Evolutionary conservation across 2,113 vertebrate genomes (phyloP), one percentile per base, ranked within the genome.

Genomic region (Bolborhynchus lineola): DNA sequence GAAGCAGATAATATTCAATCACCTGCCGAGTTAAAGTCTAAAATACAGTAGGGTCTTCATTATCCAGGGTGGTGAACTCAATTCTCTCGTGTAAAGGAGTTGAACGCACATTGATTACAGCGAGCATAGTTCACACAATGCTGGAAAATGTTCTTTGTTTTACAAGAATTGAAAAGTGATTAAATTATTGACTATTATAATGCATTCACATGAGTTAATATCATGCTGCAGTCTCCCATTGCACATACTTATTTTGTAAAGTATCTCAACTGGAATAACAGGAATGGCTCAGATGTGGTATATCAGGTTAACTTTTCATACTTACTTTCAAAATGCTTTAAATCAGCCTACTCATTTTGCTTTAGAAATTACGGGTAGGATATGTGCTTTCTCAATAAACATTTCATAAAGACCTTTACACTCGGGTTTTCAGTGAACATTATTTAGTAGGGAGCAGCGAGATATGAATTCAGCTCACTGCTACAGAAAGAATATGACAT

Each of bases 121-220:
- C 0, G 5, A 68, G 35, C 2, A 4, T 31, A 53, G 69, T 84
- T 92, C 86, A 92, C 77, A 91, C 57, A 96, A 63, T 65, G 57
- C 86, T 69, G 83, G 60, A 86, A 94, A 92, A 95, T 88, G 87
- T 71, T 96, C 91, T 95, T 80, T 80, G 37, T 95, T 89, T 96
- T 95, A 94, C 78, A 95, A 67, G 91, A 94, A 94, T n/a, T 88
- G 86, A 90, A 90, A 95, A 93, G n/a, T 82, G 93, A 92, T 87
- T 95, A 82, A 95, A 92, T 93, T 94, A 55, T 89, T 84, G 71
- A 76, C 79, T 97, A 67, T 70, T 95, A 97, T 87, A 91, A 91
- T 90, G 94, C 72, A 92, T 84, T 97, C 87, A 81, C 65, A 62
- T 47, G 26, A 82, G 86, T 70, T 88, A 69, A 78, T 86, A 64